These are phyloP conservation scores for Drosophila varians DNA, from an alignment of 1,140 invertebrate species.

Conservation along the genomic window DNA sequence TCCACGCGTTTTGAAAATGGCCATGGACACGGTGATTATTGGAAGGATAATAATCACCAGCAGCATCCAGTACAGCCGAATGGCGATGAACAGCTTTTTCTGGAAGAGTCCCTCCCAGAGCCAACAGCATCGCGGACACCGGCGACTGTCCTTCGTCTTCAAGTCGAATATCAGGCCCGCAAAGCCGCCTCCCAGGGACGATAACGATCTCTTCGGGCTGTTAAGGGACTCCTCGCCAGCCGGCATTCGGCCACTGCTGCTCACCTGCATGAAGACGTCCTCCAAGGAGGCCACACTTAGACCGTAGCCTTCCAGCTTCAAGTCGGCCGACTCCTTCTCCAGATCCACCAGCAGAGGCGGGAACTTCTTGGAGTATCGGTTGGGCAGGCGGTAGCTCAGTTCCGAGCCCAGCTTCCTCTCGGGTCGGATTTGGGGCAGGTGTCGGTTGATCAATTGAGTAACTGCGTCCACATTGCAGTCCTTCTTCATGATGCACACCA, in stretches of 20 bases:
- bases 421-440: slow-evolving; percentile 62
- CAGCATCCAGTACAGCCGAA: slow-evolving; percentile 85
- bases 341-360: slow-evolving; percentile 35
- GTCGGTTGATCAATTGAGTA: slow-evolving; percentile 57
- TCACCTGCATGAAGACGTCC: slow-evolving; percentile 90
- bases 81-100: slow-evolving; percentile 85
- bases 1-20: slow-evolving; percentile 84
- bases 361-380: slow-evolving; percentile 48
- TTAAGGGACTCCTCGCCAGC: slow-evolving; percentile 10
- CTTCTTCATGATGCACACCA: slow-evolving; percentile 66
- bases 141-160: background rate
- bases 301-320: slow-evolving; percentile 90
- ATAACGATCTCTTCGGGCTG: too few species aligned
- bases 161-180: slow-evolving; percentile 14
- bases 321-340: slow-evolving; percentile 30
- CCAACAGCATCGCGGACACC: background rate
- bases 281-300: slow-evolving; percentile 97
- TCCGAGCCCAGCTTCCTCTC: slow-evolving; percentile 70
- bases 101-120: slow-evolving; percentile 85
- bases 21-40: slow-evolving; percentile 85
- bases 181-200: background rate
- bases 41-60: slow-evolving; percentile 86
- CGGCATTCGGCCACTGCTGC: background rate
- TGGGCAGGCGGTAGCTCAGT: slow-evolving; percentile 63
- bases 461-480: slow-evolving; percentile 47